Conservation (phyloP, 2,888 invertebrate genomes). For the Stenodera caucasica region DNA sequence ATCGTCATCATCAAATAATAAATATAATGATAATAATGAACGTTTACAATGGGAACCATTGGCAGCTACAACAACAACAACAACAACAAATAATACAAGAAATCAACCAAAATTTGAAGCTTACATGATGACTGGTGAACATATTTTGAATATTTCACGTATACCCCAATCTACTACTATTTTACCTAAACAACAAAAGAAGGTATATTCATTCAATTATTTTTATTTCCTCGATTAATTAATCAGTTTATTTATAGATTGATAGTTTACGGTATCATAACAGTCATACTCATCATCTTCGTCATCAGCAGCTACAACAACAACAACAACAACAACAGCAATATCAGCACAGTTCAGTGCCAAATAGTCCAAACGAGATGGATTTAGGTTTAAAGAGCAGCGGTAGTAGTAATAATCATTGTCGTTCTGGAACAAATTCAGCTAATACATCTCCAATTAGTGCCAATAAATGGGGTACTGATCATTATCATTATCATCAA, state of each 20-base stretch:
- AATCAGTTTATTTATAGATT: constrained; percentile 33
- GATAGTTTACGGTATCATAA: constrained; percentile 60
- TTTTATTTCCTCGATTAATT: not conserved
- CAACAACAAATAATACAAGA: constrained; percentile 26
- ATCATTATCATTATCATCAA: constrained; percentile 24
- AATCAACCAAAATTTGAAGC: constrained; percentile 76
- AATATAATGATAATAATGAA: constrained; percentile 54
- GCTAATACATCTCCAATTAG: constrained; percentile 60
- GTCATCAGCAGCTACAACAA: constrained; percentile 43
- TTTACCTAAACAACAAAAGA: constrained; percentile 62
- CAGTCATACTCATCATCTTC: constrained; percentile 52
- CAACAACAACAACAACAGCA: constrained; percentile 48
- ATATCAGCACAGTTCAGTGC: constrained; percentile 64
- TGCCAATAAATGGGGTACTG: constrained; percentile 58
- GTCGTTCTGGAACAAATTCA: constrained; percentile 56
- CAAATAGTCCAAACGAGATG: constrained; percentile 69
- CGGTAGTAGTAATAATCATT: constrained; percentile 34
- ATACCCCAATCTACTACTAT: constrained; percentile 70
- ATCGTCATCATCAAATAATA: no score
- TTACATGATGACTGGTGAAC: constrained; percentile 97
- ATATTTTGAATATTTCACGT: constrained; percentile 88
- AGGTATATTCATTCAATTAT: constrained; percentile 50
- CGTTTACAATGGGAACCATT: constrained; percentile 61
- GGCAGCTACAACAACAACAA: constrained; percentile 43
- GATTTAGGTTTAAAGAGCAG: constrained; percentile 59